Evolutionary conservation across 2,888 invertebrate species (phyloP), one percentile per base, ranked within the genome.

Genomic region (Tethea ocularis): DNA sequence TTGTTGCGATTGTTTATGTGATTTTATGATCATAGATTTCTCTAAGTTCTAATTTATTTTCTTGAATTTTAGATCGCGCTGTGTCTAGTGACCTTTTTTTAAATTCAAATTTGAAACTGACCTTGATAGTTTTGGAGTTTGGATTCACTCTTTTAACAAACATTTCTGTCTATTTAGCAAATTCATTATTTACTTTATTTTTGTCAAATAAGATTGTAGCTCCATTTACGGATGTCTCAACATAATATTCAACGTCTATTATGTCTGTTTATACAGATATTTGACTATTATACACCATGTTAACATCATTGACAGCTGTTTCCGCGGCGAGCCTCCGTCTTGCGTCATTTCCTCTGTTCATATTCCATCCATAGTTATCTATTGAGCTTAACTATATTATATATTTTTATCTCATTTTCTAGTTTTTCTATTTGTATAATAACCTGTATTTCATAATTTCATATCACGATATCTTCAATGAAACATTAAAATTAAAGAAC

Each of bases 231-330:
- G 33, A 13, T 46, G 0, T 46, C 20, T 2, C 10, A 7, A 20
- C 20, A 10, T 20, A 7, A 46, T 20, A 20, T 20, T 20, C 46
- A 10, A 20, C 63, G 64, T 65, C 62, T 64, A 60, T 58, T 67
- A 68, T 69, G 68, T 72, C 75, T 72, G 70, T 71, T 78, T 72
- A 75, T 61, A 71, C 68, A 69, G 67, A 61, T 60, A 58, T 20
- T 38, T 58, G 52, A 56, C 57, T 66, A 46, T 69, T 72, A 68
- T 65, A 63, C 57, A 72, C 61, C 67, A 65, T 60, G 63, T 71
- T 71, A 68, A 67, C 63, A 68, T 66, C 71, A 77, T 72, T 75
- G 78, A 76, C 78, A 76, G 72, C 75, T 74, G 76, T 75, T 78
- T 74, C 77, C 72, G 75, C 60, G 61, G 67, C 68, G 68, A 69